Evolutionary conservation across 1,140 invertebrate species (phyloP), one percentile per base, ranked within the genome.

Genomic region (Ceratosolen solmsi): DNA sequence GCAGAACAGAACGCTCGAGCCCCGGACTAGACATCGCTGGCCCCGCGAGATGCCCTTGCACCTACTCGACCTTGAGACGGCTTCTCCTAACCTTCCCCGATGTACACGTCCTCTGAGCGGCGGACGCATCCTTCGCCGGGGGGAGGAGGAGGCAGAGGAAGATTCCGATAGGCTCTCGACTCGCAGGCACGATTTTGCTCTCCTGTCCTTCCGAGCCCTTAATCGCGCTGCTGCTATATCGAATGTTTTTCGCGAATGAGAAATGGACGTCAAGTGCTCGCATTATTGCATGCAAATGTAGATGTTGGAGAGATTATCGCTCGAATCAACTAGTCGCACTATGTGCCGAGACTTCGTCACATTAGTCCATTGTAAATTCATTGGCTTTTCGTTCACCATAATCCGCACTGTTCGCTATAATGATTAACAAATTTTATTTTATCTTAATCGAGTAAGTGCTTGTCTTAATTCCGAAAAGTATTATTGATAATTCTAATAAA

Each of bases 11-110:
- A 49, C 49, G 75, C 65, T 36, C 74, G 82, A 46, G 20, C 74
- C 54, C 82, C 79, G 77, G 83, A 84, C 78, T 73, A 86, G 85
- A 85, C 85, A 75, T 84, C 84, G 84, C 71, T 41, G 84, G 79
- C 73, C 76, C 79, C 70, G 60, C 60, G 63, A 85, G 84, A 79
- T 87, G 85, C 86, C 84, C 86, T 88, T 87, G 87, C 85, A 85
- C 84, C 85, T 83, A 33, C 63, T 76, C 84, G 85, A 85, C 87
- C 87, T 88, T 88, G 87, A 88, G 87, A 88, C 86, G 75, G 86
- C 77, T 85, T 84, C 85, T 84, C 85, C 81, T 86, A 81, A 86
- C 86, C 84, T 87, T 83, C 83, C 84, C 84, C 84, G 83, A 63
- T 70, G 71, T 80, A 71, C 58, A 68, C 70, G 78, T 80, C 79